Evolutionary conservation across 2,113 vertebrate genomes (phyloP).

Genomic region (Tamias sibiricus): DNA sequence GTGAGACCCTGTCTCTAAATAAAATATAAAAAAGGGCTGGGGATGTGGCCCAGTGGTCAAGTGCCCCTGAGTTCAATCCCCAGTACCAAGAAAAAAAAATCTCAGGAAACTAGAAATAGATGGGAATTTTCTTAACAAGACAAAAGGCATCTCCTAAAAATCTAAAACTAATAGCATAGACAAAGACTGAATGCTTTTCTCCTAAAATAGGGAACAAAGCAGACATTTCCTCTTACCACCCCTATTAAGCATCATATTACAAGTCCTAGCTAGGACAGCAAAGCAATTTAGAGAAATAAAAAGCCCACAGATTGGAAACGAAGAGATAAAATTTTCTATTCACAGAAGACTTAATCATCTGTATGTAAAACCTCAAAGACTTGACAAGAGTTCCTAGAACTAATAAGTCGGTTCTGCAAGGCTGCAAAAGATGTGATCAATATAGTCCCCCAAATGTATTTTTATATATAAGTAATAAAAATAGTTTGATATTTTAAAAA

Average conservation of each 20-base stretch:
- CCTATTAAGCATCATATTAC: background rate
- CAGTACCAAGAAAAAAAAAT: no score
- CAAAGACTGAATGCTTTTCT: background rate
- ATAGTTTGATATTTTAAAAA: background rate
- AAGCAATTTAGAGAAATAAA: constrained; percentile 3
- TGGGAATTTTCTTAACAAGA: background rate
- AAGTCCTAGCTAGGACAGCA: background rate
- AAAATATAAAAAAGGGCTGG: no score
- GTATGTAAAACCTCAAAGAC: background rate
- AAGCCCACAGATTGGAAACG: background rate
- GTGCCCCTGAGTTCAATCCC: no score
- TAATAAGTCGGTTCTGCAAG: background rate
- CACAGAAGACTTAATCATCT: background rate
- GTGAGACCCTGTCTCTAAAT: no score
- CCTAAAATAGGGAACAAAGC: background rate
- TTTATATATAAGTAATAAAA: constrained; percentile 11
- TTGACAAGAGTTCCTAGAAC: background rate
- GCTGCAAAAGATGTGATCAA: background rate
- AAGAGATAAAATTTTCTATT: background rate
- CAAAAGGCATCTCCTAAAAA: background rate
- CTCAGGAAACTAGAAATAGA: background rate
- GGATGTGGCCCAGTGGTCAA: no score
- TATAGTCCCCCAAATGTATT: background rate
- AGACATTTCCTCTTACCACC: background rate
- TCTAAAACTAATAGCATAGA: background rate